phyloP scores from a whole-genome alignment of 2,888 invertebrate species.

The Altica lythri region DNA sequence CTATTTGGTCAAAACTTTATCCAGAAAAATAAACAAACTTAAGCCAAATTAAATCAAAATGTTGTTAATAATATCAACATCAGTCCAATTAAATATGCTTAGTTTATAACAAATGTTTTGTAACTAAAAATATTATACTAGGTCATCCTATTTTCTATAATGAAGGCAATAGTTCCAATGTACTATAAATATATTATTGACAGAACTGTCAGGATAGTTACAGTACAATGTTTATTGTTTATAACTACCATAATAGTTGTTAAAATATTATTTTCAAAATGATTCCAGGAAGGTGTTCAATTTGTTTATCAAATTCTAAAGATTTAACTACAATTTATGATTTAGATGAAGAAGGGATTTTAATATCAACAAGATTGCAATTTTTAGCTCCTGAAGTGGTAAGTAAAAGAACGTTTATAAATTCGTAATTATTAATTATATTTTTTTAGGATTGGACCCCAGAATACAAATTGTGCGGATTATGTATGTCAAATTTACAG shows the following conservation, averaged over 20 bases:
- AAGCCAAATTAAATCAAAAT: conserved; percentile 10
- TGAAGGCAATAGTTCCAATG: too few relatives aligned
- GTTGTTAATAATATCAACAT: neutral
- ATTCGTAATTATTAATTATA: neutral
- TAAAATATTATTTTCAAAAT: conserved; percentile 9
- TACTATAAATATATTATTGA: too few relatives aligned
- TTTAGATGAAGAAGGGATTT: conserved; percentile 27
- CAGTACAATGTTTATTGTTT: conserved; percentile 13
- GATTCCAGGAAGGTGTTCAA: conserved; percentile 31
- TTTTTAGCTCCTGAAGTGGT: conserved; percentile 39
- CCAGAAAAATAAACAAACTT: too few relatives aligned
- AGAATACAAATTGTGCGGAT: conserved; percentile 33
- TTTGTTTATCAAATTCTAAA: conserved; percentile 33
- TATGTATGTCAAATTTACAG: conserved; percentile 34
- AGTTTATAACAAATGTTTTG: too few relatives aligned
- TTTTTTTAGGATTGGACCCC: conserved; percentile 39
- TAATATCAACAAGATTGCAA: conserved; percentile 31
- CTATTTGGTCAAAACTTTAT: too few relatives aligned
- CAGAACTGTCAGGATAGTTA: too few relatives aligned
- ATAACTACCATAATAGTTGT: neutral
- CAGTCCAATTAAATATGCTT: too few relatives aligned
- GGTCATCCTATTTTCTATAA: too few relatives aligned
- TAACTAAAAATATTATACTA: too few relatives aligned
- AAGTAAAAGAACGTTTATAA: conserved; percentile 15
- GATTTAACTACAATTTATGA: conserved; percentile 22